Conservation (phyloP, 2,888 invertebrate species). For the Chloroclysta siterata region DNA sequence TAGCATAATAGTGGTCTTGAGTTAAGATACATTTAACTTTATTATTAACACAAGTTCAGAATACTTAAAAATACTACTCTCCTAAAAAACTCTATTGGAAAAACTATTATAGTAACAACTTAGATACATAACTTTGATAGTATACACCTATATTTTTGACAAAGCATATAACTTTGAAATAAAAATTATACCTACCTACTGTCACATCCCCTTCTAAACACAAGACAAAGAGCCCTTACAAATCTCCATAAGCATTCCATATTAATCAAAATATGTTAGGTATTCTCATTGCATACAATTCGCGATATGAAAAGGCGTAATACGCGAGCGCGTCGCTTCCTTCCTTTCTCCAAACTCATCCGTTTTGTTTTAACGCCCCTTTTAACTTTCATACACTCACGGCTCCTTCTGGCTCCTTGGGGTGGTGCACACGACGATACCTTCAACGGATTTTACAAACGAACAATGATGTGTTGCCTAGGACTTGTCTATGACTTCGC, state of each 20-base stretch:
- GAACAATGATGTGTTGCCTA: neutral
- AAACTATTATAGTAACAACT: too few species aligned
- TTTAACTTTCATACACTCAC: slow-evolving; percentile 78
- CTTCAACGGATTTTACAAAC: slow-evolving; percentile 9
- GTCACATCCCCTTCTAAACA: slow-evolving; percentile 34
- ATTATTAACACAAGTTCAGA: too few species aligned
- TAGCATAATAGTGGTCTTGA: too few species aligned
- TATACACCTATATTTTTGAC: too few species aligned
- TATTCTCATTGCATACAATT: slow-evolving; percentile 64
- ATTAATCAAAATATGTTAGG: slow-evolving; percentile 83
- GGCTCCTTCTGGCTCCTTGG: slow-evolving; percentile 63
- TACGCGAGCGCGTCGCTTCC: slow-evolving; percentile 74
- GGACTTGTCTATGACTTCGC: neutral
- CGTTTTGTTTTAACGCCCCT: slow-evolving; percentile 85
- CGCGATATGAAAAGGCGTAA: slow-evolving; percentile 75
- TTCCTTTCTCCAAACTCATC: slow-evolving; percentile 82
- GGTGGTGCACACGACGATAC: slow-evolving; percentile 48
- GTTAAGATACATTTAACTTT: too few species aligned
- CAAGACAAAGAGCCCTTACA: slow-evolving; percentile 42
- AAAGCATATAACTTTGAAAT: neutral
- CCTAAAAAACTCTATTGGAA: too few species aligned
- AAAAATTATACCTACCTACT: slow-evolving; percentile 5
- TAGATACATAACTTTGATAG: too few species aligned
- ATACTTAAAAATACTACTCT: too few species aligned
- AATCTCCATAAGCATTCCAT: slow-evolving; percentile 49